A percentile compares a stretch with the other conserved stretches of the same genome.
Evolutionary conservation across 2,888 invertebrate genomes (phyloP).

Genomic region (Drosophila kuntzei): DNA sequence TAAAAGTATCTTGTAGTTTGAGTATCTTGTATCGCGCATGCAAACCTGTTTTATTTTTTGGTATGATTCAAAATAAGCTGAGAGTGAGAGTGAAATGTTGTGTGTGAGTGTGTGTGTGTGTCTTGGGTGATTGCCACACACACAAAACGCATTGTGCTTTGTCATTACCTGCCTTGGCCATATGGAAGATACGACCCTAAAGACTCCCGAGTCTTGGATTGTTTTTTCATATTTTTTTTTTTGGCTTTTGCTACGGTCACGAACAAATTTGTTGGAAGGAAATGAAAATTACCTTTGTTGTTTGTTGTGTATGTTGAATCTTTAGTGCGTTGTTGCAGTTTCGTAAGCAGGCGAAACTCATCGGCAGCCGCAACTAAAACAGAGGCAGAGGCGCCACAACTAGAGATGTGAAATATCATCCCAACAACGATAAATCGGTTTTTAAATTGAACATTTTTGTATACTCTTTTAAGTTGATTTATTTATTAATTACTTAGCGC

Average conservation of each 20-base stretch:
- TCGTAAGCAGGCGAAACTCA: conserved; percentile 44
- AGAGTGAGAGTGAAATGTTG: conserved; percentile 67
- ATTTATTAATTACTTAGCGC: too few relatives aligned
- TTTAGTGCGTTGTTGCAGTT: conserved; percentile 36
- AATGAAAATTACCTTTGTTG: conserved; percentile 56
- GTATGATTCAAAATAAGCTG: conserved; percentile 31
- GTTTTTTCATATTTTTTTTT: conserved; percentile 17
- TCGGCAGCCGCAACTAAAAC: neutral
- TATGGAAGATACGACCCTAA: conserved; percentile 39
- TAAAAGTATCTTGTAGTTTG: conserved; percentile 32
- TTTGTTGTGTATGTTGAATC: conserved; percentile 15
- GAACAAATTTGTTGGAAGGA: conserved; percentile 63
- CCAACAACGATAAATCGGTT: neutral
- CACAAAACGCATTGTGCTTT: conserved; percentile 56
- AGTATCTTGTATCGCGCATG: conserved; percentile 14
- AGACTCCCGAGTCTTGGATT: conserved; percentile 11
- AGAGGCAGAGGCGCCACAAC: conserved; percentile 7
- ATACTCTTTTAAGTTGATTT: too few relatives aligned
- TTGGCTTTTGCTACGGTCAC: conserved; percentile 62
- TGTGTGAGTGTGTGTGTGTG: conserved; percentile 24
- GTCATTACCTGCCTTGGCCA: conserved; percentile 68
- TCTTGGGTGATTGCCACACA: conserved; percentile 46
- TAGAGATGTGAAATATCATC: neutral
- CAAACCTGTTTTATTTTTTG: conserved; percentile 63
- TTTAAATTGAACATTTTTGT: neutral